These are phyloP conservation scores for Furcifer pardalis DNA, from an alignment of 2,797 vertebrate genomes.

Conservation along the genomic window DNA sequence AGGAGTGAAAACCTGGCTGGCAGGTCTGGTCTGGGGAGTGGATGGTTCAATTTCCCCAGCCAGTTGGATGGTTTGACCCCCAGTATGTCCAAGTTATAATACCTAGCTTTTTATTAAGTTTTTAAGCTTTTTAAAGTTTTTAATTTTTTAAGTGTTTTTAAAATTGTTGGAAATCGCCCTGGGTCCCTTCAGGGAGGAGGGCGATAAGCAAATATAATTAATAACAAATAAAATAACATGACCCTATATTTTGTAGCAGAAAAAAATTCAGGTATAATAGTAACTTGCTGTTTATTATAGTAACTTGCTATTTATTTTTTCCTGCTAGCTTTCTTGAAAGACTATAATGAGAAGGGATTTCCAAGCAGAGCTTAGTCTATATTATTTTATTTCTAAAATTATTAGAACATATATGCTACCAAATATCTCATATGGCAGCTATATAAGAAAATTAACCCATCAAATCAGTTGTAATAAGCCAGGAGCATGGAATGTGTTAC, in stretches of 20 bases:
- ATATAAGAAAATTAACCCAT: conserved; percentile 3
- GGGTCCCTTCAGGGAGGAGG: too few relatives aligned
- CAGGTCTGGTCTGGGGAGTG: too few relatives aligned
- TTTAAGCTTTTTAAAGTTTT: too few relatives aligned
- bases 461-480: neutral
- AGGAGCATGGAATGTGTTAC: neutral
- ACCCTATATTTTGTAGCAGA: neutral
- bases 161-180: too few relatives aligned
- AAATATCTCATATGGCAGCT: neutral
- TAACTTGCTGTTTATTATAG: neutral
- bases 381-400: neutral
- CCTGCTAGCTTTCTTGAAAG: neutral
- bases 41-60: too few relatives aligned
- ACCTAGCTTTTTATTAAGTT: too few relatives aligned
- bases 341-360: neutral
- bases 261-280: neutral
- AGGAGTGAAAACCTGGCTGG: too few relatives aligned
- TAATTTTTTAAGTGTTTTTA: too few relatives aligned
- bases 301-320: neutral
- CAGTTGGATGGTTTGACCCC: too few relatives aligned
- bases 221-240: neutral
- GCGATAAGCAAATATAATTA: too few relatives aligned
- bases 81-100: too few relatives aligned
- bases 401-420: too few relatives aligned
- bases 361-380: neutral